phyloP scores from a whole-genome alignment of 2,888 invertebrate species.

The Euphydryas editha region DNA sequence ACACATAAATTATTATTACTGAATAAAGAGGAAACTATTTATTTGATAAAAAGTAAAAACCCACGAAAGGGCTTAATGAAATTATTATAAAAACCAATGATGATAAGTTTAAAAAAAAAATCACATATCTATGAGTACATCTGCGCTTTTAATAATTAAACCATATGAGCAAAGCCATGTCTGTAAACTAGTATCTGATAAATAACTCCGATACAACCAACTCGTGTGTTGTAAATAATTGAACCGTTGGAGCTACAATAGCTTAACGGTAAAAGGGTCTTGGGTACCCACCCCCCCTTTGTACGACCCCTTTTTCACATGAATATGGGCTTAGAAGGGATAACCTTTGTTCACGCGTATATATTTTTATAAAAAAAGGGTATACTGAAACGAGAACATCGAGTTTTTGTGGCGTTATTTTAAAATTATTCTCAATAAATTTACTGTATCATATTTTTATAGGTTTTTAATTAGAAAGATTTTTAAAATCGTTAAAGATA shows the following conservation, averaged over 20 bases:
- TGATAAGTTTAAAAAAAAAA: no score
- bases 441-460: background rate
- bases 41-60: no score
- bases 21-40: no score
- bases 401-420: background rate
- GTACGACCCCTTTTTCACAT: conserved; percentile 30
- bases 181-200: background rate
- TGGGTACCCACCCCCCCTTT: conserved; percentile 35
- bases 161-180: background rate
- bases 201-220: conserved; percentile 1
- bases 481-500: no score
- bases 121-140: background rate
- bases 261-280: conserved; percentile 41
- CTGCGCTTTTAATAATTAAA: background rate
- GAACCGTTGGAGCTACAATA: conserved; percentile 34
- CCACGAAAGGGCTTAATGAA: no score
- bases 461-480: background rate
- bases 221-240: conserved; percentile 25
- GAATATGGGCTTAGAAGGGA: conserved; percentile 33
- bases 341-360: conserved; percentile 11
- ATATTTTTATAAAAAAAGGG: conserved; percentile 2
- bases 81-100: no score
- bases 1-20: no score
- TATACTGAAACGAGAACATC: background rate
- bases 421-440: background rate